Evolutionary conservation across 64 coral and sea anemone genomes (phyloP).

Genomic region (Stichodactyla mertensii): DNA sequence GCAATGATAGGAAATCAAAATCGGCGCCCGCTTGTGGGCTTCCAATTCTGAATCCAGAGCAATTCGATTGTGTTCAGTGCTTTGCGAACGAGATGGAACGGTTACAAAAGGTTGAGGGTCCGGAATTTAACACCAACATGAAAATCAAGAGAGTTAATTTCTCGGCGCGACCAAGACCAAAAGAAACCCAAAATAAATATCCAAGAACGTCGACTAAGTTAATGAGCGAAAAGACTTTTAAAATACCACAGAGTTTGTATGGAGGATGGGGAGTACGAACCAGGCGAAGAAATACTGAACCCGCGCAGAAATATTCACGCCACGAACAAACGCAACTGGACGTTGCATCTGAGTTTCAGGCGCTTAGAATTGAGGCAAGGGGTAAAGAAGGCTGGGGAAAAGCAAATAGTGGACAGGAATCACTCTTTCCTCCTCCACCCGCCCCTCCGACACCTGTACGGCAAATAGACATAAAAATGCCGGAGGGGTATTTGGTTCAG

Average conservation of each 20-base stretch:
- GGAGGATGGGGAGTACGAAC: conserved; percentile 42
- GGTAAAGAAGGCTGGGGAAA: not conserved
- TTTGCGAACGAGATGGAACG: conserved; percentile 19
- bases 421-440: conserved; percentile 6
- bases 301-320: not conserved
- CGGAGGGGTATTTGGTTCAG: conserved; percentile 29
- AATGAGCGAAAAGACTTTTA: conserved; percentile 13
- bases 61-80: conserved; percentile 13
- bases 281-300: not conserved
- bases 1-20: not conserved
- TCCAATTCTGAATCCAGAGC: not conserved
- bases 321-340: not conserved
- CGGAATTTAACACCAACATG: conserved; percentile 22
- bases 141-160: conserved; percentile 48
- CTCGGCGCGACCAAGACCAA: conserved; percentile 35
- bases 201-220: not conserved
- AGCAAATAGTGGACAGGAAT: not conserved
- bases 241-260: conserved; percentile 19
- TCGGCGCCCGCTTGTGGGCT: not conserved
- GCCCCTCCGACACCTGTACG: conserved; percentile 42
- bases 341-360: conserved; percentile 26
- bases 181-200: not conserved
- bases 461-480: conserved; percentile 52
- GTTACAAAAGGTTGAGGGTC: not conserved
- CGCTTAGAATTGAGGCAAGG: conserved; percentile 16